Evolutionary conservation across 2,888 invertebrate species (phyloP).

Genomic region (Scaptomyza caliginosa): DNA sequence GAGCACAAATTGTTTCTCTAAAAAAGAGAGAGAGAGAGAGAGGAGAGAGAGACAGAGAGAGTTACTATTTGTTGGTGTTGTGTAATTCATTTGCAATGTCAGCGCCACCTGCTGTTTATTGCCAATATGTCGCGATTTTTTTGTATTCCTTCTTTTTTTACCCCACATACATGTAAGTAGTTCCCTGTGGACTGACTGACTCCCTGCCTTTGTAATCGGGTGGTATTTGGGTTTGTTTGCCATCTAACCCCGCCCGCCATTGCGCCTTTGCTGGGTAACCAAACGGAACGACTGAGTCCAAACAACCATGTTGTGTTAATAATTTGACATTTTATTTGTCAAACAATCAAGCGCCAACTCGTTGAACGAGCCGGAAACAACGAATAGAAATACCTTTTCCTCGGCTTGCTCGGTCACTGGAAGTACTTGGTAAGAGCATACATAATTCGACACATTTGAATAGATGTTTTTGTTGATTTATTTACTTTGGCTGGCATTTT

Average conservation of each 20-base stretch:
- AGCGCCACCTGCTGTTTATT: conserved; percentile 76
- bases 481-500: conserved; percentile 35
- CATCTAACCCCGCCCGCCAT: conserved; percentile 42
- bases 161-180: conserved; percentile 13
- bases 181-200: conserved; percentile 43
- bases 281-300: conserved; percentile 28
- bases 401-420: too few relatives aligned
- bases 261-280: conserved; percentile 24
- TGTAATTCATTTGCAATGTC: conserved; percentile 55
- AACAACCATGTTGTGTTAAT: conserved; percentile 62
- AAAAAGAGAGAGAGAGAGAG: not conserved
- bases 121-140: conserved; percentile 72
- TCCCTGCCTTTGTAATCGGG: conserved; percentile 35
- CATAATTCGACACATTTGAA: not conserved
- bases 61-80: conserved; percentile 3
- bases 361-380: conserved; percentile 25
- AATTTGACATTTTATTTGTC: conserved; percentile 78
- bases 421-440: conserved; percentile 31
- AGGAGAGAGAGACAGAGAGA: not conserved
- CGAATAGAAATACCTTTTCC: too few relatives aligned
- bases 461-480: conserved; percentile 38
- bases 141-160: too few relatives aligned
- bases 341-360: conserved; percentile 50
- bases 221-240: conserved; percentile 22
- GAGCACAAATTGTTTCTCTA: conserved; percentile 47